phyloP scores from a whole-genome alignment of 2,797 vertebrate species.

The Notolabrus celidotus region DNA sequence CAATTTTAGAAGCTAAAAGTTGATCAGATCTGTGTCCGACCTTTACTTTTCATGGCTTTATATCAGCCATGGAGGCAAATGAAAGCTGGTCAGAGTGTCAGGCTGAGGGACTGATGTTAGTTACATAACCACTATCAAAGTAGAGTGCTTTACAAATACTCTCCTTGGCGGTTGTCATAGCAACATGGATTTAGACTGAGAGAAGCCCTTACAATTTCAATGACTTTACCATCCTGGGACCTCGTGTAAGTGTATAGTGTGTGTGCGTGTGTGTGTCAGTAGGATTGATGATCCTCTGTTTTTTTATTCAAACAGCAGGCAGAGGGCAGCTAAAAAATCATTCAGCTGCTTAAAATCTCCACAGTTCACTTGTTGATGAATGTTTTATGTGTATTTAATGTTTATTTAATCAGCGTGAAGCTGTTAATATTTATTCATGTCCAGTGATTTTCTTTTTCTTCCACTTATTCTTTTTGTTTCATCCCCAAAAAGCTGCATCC shows the following conservation, averaged over 20 bases:
- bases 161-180: constrained; percentile 68
- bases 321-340: constrained; percentile 51
- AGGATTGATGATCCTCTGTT: constrained; percentile 55
- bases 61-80: constrained; percentile 43
- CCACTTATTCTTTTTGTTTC: constrained; percentile 9
- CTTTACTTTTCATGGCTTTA: constrained; percentile 14
- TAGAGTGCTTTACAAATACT: constrained; percentile 54
- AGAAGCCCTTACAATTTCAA: constrained; percentile 54
- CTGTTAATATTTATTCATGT: constrained; percentile 35
- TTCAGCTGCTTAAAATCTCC: constrained; percentile 37
- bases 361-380: constrained; percentile 44
- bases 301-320: constrained; percentile 48
- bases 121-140: constrained; percentile 55
- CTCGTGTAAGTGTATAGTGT: constrained; percentile 21
- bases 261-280: constrained; percentile 36
- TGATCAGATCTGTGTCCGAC: constrained; percentile 53
- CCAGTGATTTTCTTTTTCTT: constrained; percentile 7
- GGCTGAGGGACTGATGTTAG: constrained; percentile 29
- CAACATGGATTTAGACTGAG: constrained; percentile 59
- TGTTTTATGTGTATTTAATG: constrained; percentile 47
- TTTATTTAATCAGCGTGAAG: constrained; percentile 44
- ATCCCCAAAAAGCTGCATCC: constrained; percentile 12
- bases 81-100: constrained; percentile 48
- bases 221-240: constrained; percentile 56
- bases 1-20: constrained; percentile 30